Evolutionary conservation across 2,113 vertebrate genomes (phyloP), one percentile per base, ranked within the genome.

Genomic region (Lepidothrix coronata): DNA sequence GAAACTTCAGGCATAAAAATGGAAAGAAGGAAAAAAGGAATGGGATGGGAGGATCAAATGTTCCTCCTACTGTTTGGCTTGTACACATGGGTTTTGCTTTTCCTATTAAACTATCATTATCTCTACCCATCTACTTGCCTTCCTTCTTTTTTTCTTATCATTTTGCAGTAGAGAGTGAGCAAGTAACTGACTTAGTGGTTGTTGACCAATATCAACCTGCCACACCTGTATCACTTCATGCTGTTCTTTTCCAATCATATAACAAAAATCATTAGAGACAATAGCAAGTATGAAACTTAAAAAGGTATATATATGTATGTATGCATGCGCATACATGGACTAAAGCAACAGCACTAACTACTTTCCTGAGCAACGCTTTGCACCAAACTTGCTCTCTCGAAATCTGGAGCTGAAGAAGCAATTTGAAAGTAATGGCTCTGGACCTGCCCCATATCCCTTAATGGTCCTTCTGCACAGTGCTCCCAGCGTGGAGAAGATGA

Each of bases 261-360:
- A 55, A 17, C 7, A 89, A 30, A 77, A 78, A 15, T 35, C 1
- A 18, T 39, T 92, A 78, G 3, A 57, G 8, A 35, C 8, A 70
- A 30, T 6, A 68, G 28, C 31, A 66, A 12, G 13, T 22, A 59
- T 39, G 43, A 82, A 51, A 51, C 27, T n/a, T 28, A 12, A 18
- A 35, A 66, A 17, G 14, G 5, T 14, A 9, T 11, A 8, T 3
- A 2, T 20, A 2, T 13, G 4, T 20, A 6, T 35, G 10, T 5
- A 35, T 16, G 19, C 6, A 7, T 17, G 33, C 7, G 8, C 2
- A 15, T 5, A 37, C 8, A 62, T 12, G 3, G 23, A 62, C 37
- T 67, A 72, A 72, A 88, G 12, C 14, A 76, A 67, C 25, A 55
- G 14, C 33, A 62, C 8, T n/a, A 67, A 41, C 23, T 46, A 11